A percentile compares a stretch with the other conserved stretches of the same genome.
phyloP scores from a whole-genome alignment of 1,140 invertebrate species.

The Drosophila sturtevanti region DNA sequence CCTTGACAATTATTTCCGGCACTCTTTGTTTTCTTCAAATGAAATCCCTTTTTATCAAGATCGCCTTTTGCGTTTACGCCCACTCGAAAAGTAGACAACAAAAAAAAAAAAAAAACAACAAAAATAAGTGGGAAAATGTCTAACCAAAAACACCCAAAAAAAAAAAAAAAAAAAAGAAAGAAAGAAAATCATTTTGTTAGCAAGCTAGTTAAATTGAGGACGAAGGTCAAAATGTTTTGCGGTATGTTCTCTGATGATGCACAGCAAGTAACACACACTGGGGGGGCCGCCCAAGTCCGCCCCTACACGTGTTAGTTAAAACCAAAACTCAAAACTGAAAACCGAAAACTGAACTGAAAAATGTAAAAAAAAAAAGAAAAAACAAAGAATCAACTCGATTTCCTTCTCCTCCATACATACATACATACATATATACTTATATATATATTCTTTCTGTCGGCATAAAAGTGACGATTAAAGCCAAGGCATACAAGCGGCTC shows the following conservation, averaged over 20 bases:
- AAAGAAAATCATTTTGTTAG: conserved; percentile 62
- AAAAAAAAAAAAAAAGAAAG: conserved; percentile 11
- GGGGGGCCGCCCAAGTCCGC: conserved; percentile 36
- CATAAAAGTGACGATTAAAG: conserved; percentile 51
- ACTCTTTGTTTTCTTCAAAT: conserved; percentile 29
- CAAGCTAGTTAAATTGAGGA: conserved; percentile 51
- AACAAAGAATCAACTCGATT: background rate
- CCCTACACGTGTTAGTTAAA: conserved; percentile 58
- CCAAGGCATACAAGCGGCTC: conserved; percentile 4
- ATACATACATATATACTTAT: no score
- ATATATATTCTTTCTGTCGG: conserved; percentile 27
- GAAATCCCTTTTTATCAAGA: conserved; percentile 65
- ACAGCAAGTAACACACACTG: conserved; percentile 48
- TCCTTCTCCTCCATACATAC: background rate
- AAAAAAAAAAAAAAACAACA: background rate
- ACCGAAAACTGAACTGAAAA: no score
- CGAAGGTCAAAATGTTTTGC: conserved; percentile 34
- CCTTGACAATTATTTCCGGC: conserved; percentile 77
- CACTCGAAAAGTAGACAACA: conserved; percentile 14
- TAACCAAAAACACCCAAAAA: background rate
- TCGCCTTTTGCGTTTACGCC: conserved; percentile 54
- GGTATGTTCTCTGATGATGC: conserved; percentile 57
- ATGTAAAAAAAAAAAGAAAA: no score
- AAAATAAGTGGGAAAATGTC: conserved; percentile 16
- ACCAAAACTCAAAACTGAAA: conserved; percentile 18